Conservation (phyloP, 2,113 vertebrate species). For the Microcebus ravelobensis region DNA sequence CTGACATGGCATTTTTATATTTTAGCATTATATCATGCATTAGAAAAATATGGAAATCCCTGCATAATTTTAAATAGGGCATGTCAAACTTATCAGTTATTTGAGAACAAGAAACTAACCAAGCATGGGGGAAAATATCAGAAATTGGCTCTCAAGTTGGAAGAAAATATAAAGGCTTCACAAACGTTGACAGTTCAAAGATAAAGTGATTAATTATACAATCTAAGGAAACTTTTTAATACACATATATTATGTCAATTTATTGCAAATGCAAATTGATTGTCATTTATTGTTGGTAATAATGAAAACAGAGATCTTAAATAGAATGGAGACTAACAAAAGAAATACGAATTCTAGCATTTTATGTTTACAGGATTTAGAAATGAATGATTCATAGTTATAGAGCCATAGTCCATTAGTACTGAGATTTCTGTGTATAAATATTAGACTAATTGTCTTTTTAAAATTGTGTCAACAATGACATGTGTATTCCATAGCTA, state of each 20-base stretch:
- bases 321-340: background rate
- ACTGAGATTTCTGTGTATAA: background rate
- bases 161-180: conserved; percentile 26
- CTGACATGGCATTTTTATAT: conserved; percentile 70
- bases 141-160: conserved; percentile 56
- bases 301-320: background rate
- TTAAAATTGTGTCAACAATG: background rate
- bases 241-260: background rate
- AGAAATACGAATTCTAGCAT: background rate
- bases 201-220: conserved; percentile 55
- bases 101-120: conserved; percentile 69
- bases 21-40: conserved; percentile 61
- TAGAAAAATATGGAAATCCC: conserved; percentile 75
- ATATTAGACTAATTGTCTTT: background rate
- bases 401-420: background rate
- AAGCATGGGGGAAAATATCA: conserved; percentile 63
- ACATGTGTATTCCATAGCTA: background rate
- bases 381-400: background rate
- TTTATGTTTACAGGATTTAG: background rate
- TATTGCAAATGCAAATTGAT: conserved; percentile 17
- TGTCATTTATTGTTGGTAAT: background rate
- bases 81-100: conserved; percentile 75
- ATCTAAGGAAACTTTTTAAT: background rate
- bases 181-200: conserved; percentile 29
- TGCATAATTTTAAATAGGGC: conserved; percentile 72